phyloP scores from a whole-genome alignment of 1,140 invertebrate species.

The Lucilia cuprina region DNA sequence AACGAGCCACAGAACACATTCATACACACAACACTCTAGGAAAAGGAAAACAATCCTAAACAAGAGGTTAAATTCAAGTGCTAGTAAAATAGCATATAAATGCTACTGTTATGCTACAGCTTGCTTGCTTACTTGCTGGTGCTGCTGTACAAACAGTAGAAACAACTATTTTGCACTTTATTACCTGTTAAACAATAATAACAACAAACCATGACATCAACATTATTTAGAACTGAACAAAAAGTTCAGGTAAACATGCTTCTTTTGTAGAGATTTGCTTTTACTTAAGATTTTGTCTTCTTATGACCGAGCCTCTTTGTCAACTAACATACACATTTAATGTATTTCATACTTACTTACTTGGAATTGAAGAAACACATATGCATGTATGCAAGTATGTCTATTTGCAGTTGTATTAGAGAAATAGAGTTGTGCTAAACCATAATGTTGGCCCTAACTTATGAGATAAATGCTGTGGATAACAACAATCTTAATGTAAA shows the following conservation, averaged over 20 bases:
- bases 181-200: not conserved
- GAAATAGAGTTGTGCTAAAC: not conserved
- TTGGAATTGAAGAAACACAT: no score
- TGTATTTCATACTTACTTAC: no score
- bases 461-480: no score
- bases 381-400: no score
- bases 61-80: not conserved
- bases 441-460: not conserved
- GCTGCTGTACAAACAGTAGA: not conserved
- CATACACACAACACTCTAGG: not conserved
- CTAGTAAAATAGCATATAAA: not conserved
- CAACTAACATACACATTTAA: not conserved
- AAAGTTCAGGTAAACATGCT: not conserved
- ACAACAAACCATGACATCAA: not conserved
- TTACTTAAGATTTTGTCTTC: constrained; percentile 5
- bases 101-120: not conserved
- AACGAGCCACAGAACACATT: not conserved
- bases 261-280: not conserved
- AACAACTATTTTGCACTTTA: not conserved
- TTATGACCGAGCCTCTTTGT: not conserved
- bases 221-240: not conserved
- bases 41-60: not conserved
- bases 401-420: not conserved
- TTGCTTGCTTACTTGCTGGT: not conserved
- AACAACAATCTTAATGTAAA: no score